phyloP scores from a whole-genome alignment of 2,113 vertebrate species.

The Sminthopsis crassicaudata region DNA sequence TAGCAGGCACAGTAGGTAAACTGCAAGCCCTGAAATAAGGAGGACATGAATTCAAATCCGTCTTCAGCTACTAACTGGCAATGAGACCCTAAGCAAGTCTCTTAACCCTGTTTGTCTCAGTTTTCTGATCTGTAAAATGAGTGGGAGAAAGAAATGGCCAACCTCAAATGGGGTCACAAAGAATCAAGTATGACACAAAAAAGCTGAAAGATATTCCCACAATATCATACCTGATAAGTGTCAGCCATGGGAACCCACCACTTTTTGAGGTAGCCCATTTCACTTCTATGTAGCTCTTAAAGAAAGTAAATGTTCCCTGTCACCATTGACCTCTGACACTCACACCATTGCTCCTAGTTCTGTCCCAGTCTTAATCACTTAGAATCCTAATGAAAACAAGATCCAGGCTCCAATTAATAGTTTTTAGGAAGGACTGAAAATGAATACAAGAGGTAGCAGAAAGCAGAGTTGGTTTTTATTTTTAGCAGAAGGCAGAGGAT shows the following conservation, averaged over 20 bases:
- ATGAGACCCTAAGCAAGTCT: background rate
- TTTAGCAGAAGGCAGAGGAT: too few relatives aligned
- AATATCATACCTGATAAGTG: background rate
- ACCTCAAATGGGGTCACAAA: background rate
- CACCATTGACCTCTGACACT: background rate
- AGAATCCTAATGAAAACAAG: background rate
- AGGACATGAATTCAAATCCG: background rate
- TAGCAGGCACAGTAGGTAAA: background rate
- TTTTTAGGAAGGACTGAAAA: background rate
- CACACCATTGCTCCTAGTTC: background rate
- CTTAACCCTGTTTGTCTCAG: background rate
- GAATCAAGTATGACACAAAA: background rate
- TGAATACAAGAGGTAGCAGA: background rate
- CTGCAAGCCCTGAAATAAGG: too few relatives aligned
- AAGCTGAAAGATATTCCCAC: background rate
- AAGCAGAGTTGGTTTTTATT: background rate
- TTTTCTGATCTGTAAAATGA: background rate
- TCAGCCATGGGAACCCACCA: background rate
- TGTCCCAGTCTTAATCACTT: background rate
- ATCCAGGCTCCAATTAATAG: background rate
- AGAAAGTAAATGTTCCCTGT: background rate
- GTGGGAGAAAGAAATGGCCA: background rate
- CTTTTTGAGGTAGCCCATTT: background rate
- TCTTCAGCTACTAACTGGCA: background rate
- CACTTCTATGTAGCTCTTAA: background rate